Evolutionary conservation across 2,888 invertebrate species (phyloP).

Genomic region (Idaea biselata): DNA sequence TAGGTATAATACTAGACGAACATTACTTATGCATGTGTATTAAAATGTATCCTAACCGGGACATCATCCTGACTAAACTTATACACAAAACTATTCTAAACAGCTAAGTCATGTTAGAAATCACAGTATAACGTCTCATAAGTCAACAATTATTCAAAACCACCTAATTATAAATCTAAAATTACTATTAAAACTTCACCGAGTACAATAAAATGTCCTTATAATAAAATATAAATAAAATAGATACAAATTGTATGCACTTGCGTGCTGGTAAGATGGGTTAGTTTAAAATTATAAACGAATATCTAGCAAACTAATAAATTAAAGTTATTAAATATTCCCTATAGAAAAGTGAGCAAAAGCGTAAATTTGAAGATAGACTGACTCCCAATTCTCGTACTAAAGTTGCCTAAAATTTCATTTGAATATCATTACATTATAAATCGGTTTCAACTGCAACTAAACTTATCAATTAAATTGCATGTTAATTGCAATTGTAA

Average conservation of each 20-base stretch:
- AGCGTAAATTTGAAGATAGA: too few species aligned
- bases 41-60: not conserved
- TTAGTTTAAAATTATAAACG: conserved; percentile 2
- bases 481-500: too few species aligned
- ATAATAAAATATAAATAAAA: conserved; percentile 27
- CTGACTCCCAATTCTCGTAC: too few species aligned
- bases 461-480: too few species aligned
- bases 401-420: too few species aligned
- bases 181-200: conserved; percentile 24
- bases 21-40: conserved; percentile 2
- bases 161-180: conserved; percentile 12
- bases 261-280: not conserved
- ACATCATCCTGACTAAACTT: conserved; percentile 21
- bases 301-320: not conserved
- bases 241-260: conserved; percentile 20
- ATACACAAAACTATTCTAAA: conserved; percentile 45
- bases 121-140: conserved; percentile 57
- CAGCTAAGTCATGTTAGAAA: conserved; percentile 57
- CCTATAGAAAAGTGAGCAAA: not conserved
- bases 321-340: not conserved
- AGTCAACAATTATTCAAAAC: conserved; percentile 22
- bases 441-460: too few species aligned
- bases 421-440: too few species aligned
- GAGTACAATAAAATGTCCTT: conserved; percentile 22
- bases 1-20: conserved; percentile 12